Evolutionary conservation across 2,797 vertebrate species (phyloP).

Genomic region (Adrianichthys oophorus): DNA sequence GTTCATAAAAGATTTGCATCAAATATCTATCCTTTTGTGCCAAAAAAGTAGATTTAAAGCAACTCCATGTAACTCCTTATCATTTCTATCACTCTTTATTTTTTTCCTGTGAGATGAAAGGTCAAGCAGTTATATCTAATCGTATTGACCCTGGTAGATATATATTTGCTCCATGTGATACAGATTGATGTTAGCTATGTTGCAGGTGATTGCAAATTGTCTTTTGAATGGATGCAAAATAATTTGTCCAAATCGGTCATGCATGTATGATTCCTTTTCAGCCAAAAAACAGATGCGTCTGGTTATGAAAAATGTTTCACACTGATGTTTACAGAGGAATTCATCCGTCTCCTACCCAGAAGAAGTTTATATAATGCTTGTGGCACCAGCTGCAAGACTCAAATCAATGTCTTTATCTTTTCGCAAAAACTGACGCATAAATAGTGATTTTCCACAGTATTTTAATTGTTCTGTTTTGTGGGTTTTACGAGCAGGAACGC

Average conservation of each 20-base stretch:
- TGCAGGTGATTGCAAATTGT: slow-evolving; percentile 39
- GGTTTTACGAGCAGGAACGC: too few species aligned
- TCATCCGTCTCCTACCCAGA: slow-evolving; percentile 76
- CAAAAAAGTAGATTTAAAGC: slow-evolving; percentile 13
- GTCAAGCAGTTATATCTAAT: slow-evolving; percentile 54
- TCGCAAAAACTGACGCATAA: too few species aligned
- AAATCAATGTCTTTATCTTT: slow-evolving; percentile 66
- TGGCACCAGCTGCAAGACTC: slow-evolving; percentile 83
- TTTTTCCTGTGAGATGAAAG: slow-evolving; percentile 39
- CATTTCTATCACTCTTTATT: slow-evolving; percentile 22
- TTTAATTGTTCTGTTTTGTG: too few species aligned
- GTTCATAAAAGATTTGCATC: slow-evolving; percentile 3
- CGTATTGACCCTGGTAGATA: slow-evolving; percentile 34
- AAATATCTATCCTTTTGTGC: background rate
- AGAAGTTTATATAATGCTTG: slow-evolving; percentile 54
- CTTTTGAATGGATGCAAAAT: slow-evolving; percentile 75
- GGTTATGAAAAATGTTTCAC: slow-evolving; percentile 82
- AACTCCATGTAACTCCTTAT: slow-evolving; percentile 19
- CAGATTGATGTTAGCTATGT: slow-evolving; percentile 35
- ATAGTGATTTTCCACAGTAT: too few species aligned
- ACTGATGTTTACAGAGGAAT: slow-evolving; percentile 76
- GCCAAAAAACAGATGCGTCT: slow-evolving; percentile 81
- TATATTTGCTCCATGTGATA: background rate
- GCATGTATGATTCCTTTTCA: slow-evolving; percentile 61
- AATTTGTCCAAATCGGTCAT: slow-evolving; percentile 60